Percentiles rank a stretch among this genome's conserved stretches.
These are phyloP conservation scores for Gallinago paraguaiae DNA, from an alignment of 2,113 vertebrate species.

Conservation along the genomic window DNA sequence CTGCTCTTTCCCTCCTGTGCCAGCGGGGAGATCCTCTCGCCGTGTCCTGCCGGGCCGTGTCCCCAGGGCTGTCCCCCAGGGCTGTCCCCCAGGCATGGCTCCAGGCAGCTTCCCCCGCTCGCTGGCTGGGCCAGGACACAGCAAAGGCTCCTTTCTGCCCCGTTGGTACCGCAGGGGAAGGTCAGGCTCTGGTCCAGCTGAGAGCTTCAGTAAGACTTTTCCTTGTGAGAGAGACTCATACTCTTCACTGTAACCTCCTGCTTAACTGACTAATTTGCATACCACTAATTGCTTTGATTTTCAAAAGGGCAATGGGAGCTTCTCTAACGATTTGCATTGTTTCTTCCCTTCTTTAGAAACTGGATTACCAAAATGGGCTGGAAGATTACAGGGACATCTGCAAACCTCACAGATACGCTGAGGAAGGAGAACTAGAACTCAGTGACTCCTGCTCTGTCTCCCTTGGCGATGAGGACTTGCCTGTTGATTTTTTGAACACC, in stretches of 20 bases:
- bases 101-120: background rate
- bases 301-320: background rate
- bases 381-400: background rate
- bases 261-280: background rate
- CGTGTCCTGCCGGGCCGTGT: background rate
- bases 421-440: conserved; percentile 69
- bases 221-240: background rate
- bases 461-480: background rate
- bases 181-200: background rate
- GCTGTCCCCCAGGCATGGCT: background rate
- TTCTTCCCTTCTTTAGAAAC: conserved; percentile 57
- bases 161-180: background rate
- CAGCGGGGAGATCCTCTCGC: background rate
- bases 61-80: background rate
- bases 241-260: background rate
- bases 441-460: conserved; percentile 62
- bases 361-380: background rate
- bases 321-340: background rate
- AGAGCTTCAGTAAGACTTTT: background rate
- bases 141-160: background rate
- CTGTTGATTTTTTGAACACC: conserved; percentile 61
- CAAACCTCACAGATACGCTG: conserved; percentile 51
- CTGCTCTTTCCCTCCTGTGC: background rate
- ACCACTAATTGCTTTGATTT: background rate
- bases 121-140: background rate